Conservation (phyloP, 2,113 vertebrate genomes). For the Choloepus hoffmanni region DNA sequence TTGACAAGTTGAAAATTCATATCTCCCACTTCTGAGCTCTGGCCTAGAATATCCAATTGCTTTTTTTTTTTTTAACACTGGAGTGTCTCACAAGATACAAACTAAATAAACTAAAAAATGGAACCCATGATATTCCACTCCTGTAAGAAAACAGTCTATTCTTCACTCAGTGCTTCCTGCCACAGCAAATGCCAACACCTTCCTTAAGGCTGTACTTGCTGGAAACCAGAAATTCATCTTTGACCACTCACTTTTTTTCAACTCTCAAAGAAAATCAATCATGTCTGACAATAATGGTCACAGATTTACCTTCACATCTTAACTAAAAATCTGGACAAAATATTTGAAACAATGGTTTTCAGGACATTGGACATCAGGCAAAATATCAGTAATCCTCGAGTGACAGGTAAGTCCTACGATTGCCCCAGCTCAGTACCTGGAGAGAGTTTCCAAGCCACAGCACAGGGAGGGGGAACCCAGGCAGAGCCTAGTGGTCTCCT, state of each 20-base stretch:
- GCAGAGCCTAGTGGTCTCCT: background rate
- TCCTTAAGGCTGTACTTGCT: background rate
- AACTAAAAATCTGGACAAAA: constrained; percentile 23
- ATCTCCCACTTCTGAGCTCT: constrained; percentile 17
- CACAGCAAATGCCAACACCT: background rate
- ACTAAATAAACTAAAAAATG: background rate
- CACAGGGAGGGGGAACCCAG: background rate
- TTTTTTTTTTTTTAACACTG: background rate
- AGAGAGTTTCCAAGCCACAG: background rate
- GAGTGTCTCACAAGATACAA: background rate
- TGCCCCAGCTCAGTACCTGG: background rate
- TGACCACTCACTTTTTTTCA: background rate
- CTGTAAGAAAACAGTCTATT: background rate
- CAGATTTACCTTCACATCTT: constrained; percentile 6
- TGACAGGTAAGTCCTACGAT: background rate
- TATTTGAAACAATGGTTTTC: background rate
- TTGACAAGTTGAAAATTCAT: background rate
- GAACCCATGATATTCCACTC: background rate
- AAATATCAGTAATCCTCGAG: background rate
- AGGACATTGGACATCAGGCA: background rate
- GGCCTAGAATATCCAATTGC: background rate
- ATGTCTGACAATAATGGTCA: background rate
- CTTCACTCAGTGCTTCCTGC: background rate
- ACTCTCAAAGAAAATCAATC: constrained; percentile 45
- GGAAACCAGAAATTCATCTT: background rate